Evolutionary conservation across 2,797 vertebrate species (phyloP).

Genomic region (Phylloscopus collybita): DNA sequence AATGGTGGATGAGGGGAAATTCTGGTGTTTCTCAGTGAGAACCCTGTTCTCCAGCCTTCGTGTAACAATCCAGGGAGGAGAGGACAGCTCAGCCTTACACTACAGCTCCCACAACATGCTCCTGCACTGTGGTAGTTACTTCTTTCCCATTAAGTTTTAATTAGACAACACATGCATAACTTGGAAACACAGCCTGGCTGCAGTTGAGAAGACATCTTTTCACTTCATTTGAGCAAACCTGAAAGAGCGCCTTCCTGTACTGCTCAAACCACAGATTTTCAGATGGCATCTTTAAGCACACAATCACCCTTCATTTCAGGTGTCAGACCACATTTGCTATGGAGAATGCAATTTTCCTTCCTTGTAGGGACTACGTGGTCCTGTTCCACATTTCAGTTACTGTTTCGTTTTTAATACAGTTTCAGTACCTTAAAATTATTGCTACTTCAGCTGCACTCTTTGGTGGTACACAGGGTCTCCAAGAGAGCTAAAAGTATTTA

Average conservation of each 20-base stretch:
- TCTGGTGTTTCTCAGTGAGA: not conserved
- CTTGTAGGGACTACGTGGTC: not conserved
- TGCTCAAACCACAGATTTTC: not conserved
- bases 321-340: not conserved
- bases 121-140: not conserved
- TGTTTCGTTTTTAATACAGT: not conserved
- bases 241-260: not conserved
- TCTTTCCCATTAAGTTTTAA: not conserved
- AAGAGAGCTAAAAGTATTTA: not conserved
- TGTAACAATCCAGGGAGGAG: not conserved
- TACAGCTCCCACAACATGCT: not conserved
- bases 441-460: not conserved
- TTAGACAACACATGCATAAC: not conserved
- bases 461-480: accelerated
- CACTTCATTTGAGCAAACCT: not conserved
- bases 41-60: not conserved
- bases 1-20: not conserved
- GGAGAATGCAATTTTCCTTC: not conserved
- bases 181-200: not conserved
- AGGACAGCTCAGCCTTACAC: not conserved
- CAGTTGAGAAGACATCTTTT: not conserved
- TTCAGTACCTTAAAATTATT: not conserved
- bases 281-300: not conserved
- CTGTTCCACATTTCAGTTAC: not conserved
- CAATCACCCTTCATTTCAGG: not conserved